Base-by-base conservation (phyloP, 2,113 vertebrate species). In the Laticauda laticaudata region DNA sequence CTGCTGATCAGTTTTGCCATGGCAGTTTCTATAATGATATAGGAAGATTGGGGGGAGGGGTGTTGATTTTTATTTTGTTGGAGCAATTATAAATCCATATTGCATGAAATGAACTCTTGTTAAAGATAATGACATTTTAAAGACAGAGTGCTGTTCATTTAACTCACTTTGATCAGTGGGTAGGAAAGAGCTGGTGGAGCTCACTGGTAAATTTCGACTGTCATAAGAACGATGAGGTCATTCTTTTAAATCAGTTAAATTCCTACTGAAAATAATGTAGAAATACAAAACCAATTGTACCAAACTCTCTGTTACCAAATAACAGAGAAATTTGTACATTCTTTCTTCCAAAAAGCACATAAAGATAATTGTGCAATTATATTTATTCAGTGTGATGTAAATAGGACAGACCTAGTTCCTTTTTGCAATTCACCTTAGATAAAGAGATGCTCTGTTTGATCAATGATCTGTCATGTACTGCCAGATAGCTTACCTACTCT, bases 381-480 rank as follows among this genome's bases (percentile, higher is more conserved):
- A 54, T 93, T 61, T 94, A 45, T 92, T 96, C 8, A 91, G 87
- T 90, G 92, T 21, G 3, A 86, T 91, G 59, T 91, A 91, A 93
- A 88, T 92, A 81, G 55, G 53, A 94, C 92, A 92, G 96, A 85
- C 91, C 75, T 94, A 56, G 91, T 93, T 59, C 20, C 34, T 96
- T 85, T 96, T 93, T 95, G 89, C 92, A 90, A 87, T 95, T 97
- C 96, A 95, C 93, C 93, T 86, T 96, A 96, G 95, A 95, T 94
- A 94, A 94, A 90, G 93, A 97, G 96, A 97, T 97, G 97, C 90
- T 96, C 95, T 97, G 97, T 98, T 99, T 99, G 98, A 99, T 99
- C 98, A 98, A 93, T 99, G 98, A 98, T 97, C 98, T 98, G 98
- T 98, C 97, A 95, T 97, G 97, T 95, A 95, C 93, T 95, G 96